Base-by-base conservation (phyloP, 2,888 invertebrate species). In the Sminthurinus aureus region DNA sequence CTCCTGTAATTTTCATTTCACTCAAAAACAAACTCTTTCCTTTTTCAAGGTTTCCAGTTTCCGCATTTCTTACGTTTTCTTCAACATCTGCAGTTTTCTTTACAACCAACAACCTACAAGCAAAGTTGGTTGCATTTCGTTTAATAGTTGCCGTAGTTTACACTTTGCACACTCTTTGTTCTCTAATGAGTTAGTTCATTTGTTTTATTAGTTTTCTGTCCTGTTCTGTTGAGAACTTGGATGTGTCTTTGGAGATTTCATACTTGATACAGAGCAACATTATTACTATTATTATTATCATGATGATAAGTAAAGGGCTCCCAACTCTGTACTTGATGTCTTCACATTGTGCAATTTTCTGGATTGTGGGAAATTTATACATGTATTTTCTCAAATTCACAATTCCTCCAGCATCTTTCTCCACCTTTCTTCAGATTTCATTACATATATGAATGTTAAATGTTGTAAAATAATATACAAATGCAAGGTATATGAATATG, bases 231-330 rank as follows among this genome's bases (percentile, higher is more conserved):
- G 79, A 38, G 79, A 79, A 67, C 18, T 77, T 11, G 24, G 38
- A 79, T 67, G 79, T 77, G 79, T 79, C 79, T 79, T 79, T 64
- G 26, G 79, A 79, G 79, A 79, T 79, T 79, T 58, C 67, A 67
- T 20, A 38, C 3, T 38, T 38, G 38, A 38, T 38, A 38, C 38
- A 38, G 3, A 38, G 38, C 1, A 38, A 6, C 38, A 38, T 38
- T 38, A 38, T 38, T 38, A 38, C 6, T 38, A 38, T 38, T 6
- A 38, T 38, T 1, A 38, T n/a, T n/a, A 6, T 38, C 38, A 38
- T 69, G 79, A 38, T 79, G 26, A 22, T 79, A 58, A 66, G 22
- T 38, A 20, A 67, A 67, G 67, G 58, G 38, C n/a, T 67, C 67
- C 66, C 38, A 38, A 38, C 1, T 79, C 67, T 20, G 0, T 15